Evolutionary conservation across 2,797 vertebrate species (phyloP).

Genomic region (Chelmon rostratus): DNA sequence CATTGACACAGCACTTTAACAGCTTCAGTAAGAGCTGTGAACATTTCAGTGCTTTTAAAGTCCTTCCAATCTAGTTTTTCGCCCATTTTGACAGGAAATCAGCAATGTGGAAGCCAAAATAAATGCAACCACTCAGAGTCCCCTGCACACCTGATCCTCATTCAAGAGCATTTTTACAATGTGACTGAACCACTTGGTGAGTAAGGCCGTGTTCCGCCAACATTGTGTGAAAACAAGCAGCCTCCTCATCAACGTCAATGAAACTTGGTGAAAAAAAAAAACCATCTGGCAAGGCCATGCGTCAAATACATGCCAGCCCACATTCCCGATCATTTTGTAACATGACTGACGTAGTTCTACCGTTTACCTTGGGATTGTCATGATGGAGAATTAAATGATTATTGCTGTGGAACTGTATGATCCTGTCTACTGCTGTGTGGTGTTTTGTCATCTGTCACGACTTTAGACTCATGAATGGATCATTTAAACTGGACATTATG

Average conservation of each 20-base stretch:
- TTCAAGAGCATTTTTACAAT: slow-evolving; percentile 34
- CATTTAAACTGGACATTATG: slow-evolving; percentile 10
- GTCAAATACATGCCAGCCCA: neutral
- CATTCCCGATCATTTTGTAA: neutral
- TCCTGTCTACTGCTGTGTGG: neutral
- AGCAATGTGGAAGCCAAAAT: slow-evolving; percentile 2
- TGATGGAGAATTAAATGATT: neutral
- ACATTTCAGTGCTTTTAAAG: slow-evolving; percentile 5
- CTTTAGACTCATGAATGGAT: slow-evolving; percentile 1
- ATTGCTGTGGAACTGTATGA: neutral
- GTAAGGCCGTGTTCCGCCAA: neutral
- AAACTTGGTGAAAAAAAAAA: neutral
- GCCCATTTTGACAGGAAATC: slow-evolving; percentile 13
- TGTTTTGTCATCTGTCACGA: neutral
- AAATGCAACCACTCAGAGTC: neutral
- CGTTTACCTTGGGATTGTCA: neutral
- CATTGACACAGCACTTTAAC: neutral
- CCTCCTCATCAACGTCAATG: slow-evolving; percentile 13
- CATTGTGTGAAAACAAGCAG: neutral
- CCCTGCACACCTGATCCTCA: slow-evolving; percentile 14
- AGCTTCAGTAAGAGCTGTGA: neutral
- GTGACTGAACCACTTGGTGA: slow-evolving; percentile 9
- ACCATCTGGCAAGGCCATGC: neutral
- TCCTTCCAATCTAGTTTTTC: neutral
- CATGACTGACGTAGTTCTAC: neutral